A percentile compares a stretch with the other conserved stretches of the same genome.
Evolutionary conservation across 2,113 vertebrate species (phyloP).

Genomic region (Helogale parvula): DNA sequence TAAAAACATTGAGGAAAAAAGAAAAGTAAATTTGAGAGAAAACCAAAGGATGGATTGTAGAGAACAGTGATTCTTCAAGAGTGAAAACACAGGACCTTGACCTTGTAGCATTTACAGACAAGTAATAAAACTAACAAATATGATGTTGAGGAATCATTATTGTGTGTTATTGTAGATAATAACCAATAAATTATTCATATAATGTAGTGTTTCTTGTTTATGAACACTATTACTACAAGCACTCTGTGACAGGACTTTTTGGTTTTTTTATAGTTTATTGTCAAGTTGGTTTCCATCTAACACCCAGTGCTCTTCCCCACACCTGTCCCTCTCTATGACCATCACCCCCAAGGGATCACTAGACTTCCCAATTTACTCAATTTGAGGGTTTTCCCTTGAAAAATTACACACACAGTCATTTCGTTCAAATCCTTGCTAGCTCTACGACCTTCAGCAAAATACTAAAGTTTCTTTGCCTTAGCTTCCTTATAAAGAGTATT

Average conservation of each 20-base stretch:
- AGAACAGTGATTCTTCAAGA: not conserved
- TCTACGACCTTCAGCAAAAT: not conserved
- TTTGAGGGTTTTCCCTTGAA: not conserved
- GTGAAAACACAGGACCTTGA: not conserved
- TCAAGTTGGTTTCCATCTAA: too few species aligned
- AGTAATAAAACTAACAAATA: not conserved
- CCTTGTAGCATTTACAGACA: not conserved
- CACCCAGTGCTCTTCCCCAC: too few species aligned
- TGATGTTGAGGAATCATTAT: not conserved
- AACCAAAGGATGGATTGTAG: not conserved
- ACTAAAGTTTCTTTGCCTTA: not conserved
- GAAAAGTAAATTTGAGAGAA: not conserved
- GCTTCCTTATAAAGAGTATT: not conserved
- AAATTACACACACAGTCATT: not conserved
- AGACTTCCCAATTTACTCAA: not conserved
- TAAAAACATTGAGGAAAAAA: too few species aligned
- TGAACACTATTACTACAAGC: not conserved
- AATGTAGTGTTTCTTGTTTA: not conserved
- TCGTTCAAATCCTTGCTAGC: not conserved
- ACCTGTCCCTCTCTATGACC: too few species aligned
- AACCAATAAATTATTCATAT: not conserved
- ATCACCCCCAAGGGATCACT: too few species aligned
- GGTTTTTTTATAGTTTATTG: too few species aligned
- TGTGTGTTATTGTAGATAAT: not conserved
- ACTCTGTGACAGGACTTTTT: not conserved